phyloP scores from a whole-genome alignment of 2,113 vertebrate species.

The Phasianus colchicus region DNA sequence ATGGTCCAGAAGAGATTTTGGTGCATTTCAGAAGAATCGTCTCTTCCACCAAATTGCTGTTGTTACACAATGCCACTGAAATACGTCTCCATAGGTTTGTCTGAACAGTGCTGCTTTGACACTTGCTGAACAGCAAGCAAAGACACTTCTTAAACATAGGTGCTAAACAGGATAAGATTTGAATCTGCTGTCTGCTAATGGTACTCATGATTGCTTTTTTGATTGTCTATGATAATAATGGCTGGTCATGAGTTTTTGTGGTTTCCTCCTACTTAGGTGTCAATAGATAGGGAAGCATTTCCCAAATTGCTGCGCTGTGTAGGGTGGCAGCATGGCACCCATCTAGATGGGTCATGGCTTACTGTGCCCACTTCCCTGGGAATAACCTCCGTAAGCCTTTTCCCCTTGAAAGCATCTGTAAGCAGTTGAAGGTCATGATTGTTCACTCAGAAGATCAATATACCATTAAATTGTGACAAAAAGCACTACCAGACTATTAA shows the following conservation, averaged over 20 bases:
- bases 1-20: not conserved
- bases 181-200: slow-evolving; percentile 49
- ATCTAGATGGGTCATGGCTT: slow-evolving; percentile 9
- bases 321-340: slow-evolving; percentile 26
- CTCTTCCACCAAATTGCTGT: not conserved
- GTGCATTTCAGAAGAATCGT: not conserved
- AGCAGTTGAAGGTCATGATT: slow-evolving; percentile 78
- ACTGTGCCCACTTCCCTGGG: slow-evolving; percentile 16
- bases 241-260: slow-evolving; percentile 46
- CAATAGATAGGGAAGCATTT: slow-evolving; percentile 35
- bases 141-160: not conserved
- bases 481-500: slow-evolving; percentile 76
- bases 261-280: slow-evolving; percentile 37
- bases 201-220: slow-evolving; percentile 70
- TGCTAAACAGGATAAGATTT: not conserved
- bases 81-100: not conserved
- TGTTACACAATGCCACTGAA: not conserved
- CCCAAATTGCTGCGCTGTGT: slow-evolving; percentile 28
- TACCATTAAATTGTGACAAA: slow-evolving; percentile 79
- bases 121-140: not conserved
- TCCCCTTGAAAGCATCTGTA: slow-evolving; percentile 72
- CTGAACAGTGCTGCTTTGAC: not conserved
- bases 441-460: slow-evolving; percentile 78
- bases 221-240: slow-evolving; percentile 52
- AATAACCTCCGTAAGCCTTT: slow-evolving; percentile 71